Conservation (phyloP, 2,888 invertebrate genomes). For the Macrosoma leucophasiata region DNA sequence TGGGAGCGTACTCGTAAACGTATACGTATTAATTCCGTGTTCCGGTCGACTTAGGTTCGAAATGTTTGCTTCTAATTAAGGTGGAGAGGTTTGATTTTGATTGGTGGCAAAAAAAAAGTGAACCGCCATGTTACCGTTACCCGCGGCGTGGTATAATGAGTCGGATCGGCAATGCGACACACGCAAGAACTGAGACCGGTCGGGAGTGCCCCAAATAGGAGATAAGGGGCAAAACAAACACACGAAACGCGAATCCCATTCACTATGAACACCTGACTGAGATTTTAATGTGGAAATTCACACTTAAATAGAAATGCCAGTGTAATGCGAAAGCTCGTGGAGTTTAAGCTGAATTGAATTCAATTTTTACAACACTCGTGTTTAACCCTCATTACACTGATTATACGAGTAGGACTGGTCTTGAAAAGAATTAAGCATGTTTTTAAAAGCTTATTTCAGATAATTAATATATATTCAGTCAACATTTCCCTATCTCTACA, state of each 20-base stretch:
- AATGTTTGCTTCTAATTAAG: constrained; percentile 61
- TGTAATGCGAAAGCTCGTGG: no score
- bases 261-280: constrained; percentile 48
- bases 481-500: no score
- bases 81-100: constrained; percentile 52
- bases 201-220: constrained; percentile 44
- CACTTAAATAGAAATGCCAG: no score
- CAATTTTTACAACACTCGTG: no score
- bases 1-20: constrained; percentile 49
- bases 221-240: constrained; percentile 57
- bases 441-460: no score
- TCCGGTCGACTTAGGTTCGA: constrained; percentile 43
- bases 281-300: no score
- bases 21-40: constrained; percentile 55
- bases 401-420: no score
- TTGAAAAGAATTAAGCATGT: no score
- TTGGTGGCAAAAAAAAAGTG: constrained; percentile 54
- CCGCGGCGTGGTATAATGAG: constrained; percentile 43
- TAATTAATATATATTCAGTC: no score
- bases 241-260: constrained; percentile 52
- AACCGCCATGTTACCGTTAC: constrained; percentile 55
- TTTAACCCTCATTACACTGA: no score
- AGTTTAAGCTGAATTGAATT: no score
- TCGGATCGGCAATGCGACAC: constrained; percentile 56
- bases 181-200: constrained; percentile 57